phyloP scores from a whole-genome alignment of 2,797 vertebrate species.

The Liparis tanakae region DNA sequence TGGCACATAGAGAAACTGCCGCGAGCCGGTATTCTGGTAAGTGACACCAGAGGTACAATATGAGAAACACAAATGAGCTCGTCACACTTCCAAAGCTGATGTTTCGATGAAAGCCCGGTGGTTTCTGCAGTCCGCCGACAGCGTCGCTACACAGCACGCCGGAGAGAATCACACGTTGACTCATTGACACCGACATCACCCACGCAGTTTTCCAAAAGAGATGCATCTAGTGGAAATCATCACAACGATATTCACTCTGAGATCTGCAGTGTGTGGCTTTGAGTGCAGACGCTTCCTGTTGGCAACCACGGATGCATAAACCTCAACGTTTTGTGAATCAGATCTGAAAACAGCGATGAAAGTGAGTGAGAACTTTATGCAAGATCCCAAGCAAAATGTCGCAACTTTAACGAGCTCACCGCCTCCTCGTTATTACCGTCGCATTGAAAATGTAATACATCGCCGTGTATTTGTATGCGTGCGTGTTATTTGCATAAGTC shows the following conservation, averaged over 20 bases:
- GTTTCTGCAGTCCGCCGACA: slow-evolving; percentile 77
- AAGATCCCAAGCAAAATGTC: not conserved
- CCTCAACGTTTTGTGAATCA: slow-evolving; percentile 68
- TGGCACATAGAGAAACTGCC: slow-evolving; percentile 65
- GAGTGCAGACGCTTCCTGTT: slow-evolving; percentile 74
- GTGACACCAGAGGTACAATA: slow-evolving; percentile 70
- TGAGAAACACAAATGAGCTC: slow-evolving; percentile 75
- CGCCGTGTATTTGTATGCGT: too few relatives aligned
- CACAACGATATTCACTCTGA: slow-evolving; percentile 59
- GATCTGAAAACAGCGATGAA: slow-evolving; percentile 53
- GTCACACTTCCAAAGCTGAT: slow-evolving; percentile 80
- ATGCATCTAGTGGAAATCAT: slow-evolving; percentile 71
- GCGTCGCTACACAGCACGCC: slow-evolving; percentile 61
- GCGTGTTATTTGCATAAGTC: too few relatives aligned
- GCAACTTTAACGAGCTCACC: not conserved
- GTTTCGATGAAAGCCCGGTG: slow-evolving; percentile 73
- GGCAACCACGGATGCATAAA: slow-evolving; percentile 57
- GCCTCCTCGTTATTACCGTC: not conserved
- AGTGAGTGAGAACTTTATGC: slow-evolving; percentile 27
- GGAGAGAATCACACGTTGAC: slow-evolving; percentile 70
- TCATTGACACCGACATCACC: slow-evolving; percentile 76
- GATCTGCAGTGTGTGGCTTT: slow-evolving; percentile 36
- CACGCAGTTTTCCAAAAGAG: slow-evolving; percentile 77
- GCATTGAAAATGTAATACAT: too few relatives aligned
- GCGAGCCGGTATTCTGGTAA: slow-evolving; percentile 77